These are phyloP conservation scores for Drosophila macrospina DNA, from an alignment of 2,888 invertebrate species.

Conservation along the genomic window DNA sequence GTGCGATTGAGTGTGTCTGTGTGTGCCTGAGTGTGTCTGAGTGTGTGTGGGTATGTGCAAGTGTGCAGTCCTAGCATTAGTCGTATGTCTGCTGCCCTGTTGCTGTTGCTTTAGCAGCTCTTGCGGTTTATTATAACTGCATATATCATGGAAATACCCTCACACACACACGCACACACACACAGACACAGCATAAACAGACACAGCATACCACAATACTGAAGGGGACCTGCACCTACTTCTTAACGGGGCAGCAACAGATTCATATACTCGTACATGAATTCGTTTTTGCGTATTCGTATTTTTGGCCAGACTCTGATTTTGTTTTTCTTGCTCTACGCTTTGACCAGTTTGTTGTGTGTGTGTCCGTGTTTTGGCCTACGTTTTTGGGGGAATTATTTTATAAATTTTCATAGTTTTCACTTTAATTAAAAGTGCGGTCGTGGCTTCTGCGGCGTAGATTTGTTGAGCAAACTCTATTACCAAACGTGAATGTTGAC, in stretches of 20 bases:
- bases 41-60: conserved; percentile 12
- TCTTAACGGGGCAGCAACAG: conserved; percentile 43
- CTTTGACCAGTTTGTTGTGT: conserved; percentile 7
- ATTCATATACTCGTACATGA: conserved; percentile 38
- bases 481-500: conserved; percentile 44
- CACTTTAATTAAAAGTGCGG: conserved; percentile 79
- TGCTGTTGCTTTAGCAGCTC: conserved; percentile 64
- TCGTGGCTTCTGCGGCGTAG: conserved; percentile 68
- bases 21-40: conserved; percentile 9
- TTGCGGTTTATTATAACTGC: conserved; percentile 79
- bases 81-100: conserved; percentile 26
- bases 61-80: conserved; percentile 20
- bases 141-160: conserved; percentile 75
- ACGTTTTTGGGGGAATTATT: conserved; percentile 61
- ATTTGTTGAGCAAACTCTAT: conserved; percentile 66
- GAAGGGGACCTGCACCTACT: conserved; percentile 4
- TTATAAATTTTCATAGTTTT: conserved; percentile 77
- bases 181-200: conserved; percentile 24
- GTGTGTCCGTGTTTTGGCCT: background rate
- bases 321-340: conserved; percentile 27
- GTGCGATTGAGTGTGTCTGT: conserved; percentile 5
- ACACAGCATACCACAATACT: conserved; percentile 27
- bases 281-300: conserved; percentile 45
- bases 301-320: conserved; percentile 31
- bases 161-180: conserved; percentile 4